phyloP scores from a whole-genome alignment of 2,797 vertebrate genomes.

The Tenualosa thibaudeaui region DNA sequence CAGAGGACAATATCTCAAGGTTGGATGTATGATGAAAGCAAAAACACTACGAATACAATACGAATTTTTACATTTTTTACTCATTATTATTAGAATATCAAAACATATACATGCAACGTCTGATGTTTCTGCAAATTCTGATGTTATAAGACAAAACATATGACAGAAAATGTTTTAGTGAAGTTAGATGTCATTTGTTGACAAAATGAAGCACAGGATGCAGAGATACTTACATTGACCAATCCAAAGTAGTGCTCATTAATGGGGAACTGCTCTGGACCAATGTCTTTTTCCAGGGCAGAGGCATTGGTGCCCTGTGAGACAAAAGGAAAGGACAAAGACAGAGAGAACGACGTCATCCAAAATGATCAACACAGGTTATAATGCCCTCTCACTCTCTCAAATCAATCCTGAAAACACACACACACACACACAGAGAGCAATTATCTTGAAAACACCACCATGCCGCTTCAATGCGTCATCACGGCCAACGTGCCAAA shows the following conservation, averaged over 20 bases:
- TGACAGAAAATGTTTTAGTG: neutral
- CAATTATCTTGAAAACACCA: neutral
- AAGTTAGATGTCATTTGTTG: slow-evolving; percentile 16
- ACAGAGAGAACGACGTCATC: neutral
- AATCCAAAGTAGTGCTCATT: slow-evolving; percentile 87
- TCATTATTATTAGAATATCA: neutral
- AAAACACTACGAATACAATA: too few relatives aligned
- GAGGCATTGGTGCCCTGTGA: slow-evolving; percentile 86
- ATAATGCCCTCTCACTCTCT: neutral
- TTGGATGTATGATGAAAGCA: neutral
- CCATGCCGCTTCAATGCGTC: neutral
- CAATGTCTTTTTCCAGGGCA: slow-evolving; percentile 88
- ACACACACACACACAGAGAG: slow-evolving; percentile 7
- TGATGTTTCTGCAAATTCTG: too few relatives aligned
- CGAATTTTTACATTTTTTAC: neutral
- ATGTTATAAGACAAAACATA: neutral
- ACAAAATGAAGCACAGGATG: neutral
- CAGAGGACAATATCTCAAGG: neutral
- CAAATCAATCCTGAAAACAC: neutral
- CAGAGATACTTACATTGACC: slow-evolving; percentile 79
- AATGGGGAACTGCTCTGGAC: slow-evolving; percentile 86
- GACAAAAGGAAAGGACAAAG: slow-evolving; percentile 28
- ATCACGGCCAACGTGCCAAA: neutral
- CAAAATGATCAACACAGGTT: neutral
- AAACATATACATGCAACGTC: neutral